phyloP scores from a whole-genome alignment of 2,113 vertebrate genomes.

The Hemichromis elongatus region DNA sequence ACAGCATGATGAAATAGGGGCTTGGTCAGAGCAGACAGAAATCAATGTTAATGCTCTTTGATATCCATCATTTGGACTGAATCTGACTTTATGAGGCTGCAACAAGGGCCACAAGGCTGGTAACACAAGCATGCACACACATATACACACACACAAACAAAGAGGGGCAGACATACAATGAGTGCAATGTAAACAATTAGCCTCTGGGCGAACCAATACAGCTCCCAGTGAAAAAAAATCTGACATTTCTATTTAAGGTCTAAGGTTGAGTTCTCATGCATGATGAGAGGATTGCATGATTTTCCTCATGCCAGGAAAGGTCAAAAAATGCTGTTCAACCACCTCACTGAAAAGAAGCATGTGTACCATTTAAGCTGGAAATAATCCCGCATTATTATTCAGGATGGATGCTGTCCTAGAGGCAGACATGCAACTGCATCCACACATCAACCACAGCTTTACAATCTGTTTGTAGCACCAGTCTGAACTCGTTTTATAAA shows the following conservation, averaged over 20 bases:
- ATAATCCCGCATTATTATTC: background rate
- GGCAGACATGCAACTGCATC: conserved; percentile 5
- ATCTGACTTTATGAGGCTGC: conserved; percentile 18
- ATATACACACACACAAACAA: background rate
- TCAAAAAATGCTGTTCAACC: background rate
- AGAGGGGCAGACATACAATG: background rate
- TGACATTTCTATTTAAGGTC: background rate
- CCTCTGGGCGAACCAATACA: background rate
- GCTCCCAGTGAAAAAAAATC: background rate
- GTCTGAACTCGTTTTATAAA: background rate
- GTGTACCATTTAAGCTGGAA: background rate
- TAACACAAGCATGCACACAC: background rate
- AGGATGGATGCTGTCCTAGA: background rate
- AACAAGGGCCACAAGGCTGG: background rate
- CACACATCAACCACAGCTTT: background rate
- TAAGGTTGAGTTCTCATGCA: background rate
- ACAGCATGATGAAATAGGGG: conserved; percentile 44
- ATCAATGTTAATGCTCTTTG: conserved; percentile 49
- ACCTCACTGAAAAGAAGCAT: background rate
- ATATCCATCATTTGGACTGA: conserved; percentile 60
- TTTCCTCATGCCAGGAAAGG: background rate
- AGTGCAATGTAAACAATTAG: conserved; percentile 6
- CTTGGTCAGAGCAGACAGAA: conserved; percentile 42
- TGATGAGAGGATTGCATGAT: background rate
- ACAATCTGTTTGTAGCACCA: background rate